Percentiles rank a stretch among this genome's conserved stretches.
phyloP scores from a whole-genome alignment of 2,797 vertebrate species.

The Enteromius argenteus region DNA sequence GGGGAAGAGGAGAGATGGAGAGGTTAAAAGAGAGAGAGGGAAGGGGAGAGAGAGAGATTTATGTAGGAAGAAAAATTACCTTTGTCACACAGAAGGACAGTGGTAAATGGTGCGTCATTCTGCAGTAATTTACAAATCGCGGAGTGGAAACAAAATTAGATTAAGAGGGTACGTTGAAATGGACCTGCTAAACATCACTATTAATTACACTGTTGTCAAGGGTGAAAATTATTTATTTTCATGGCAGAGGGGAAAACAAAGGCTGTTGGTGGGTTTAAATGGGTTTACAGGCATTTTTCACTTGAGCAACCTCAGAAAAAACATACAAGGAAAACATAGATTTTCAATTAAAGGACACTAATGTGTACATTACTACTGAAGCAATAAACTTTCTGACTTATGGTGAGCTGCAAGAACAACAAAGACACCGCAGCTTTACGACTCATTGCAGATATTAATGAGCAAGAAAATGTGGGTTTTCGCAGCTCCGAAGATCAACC shows the following conservation, averaged over 20 bases:
- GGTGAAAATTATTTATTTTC: slow-evolving; percentile 79
- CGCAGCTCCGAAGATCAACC: slow-evolving; percentile 62
- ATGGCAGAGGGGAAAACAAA: slow-evolving; percentile 76
- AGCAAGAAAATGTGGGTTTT: slow-evolving; percentile 67
- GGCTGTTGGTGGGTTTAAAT: slow-evolving; percentile 72
- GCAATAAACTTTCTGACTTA: slow-evolving; percentile 74
- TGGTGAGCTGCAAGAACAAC: slow-evolving; percentile 69
- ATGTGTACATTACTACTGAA: slow-evolving; percentile 76
- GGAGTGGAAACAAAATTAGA: slow-evolving; percentile 86
- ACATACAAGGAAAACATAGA: slow-evolving; percentile 66
- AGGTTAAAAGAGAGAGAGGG: slow-evolving; percentile 60
- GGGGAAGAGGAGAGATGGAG: slow-evolving; percentile 66
- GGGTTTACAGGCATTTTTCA: slow-evolving; percentile 76
- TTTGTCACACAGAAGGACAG: slow-evolving; percentile 77
- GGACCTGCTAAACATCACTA: slow-evolving; percentile 84
- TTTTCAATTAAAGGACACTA: slow-evolving; percentile 76
- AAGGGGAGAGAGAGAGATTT: slow-evolving; percentile 66
- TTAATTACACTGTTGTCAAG: slow-evolving; percentile 83
- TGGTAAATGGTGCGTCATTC: slow-evolving; percentile 84
- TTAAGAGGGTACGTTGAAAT: slow-evolving; percentile 83
- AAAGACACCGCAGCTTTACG: slow-evolving; percentile 61
- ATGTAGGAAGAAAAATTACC: slow-evolving; percentile 80
- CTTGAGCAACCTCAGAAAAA: slow-evolving; percentile 63
- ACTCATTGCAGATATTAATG: slow-evolving; percentile 74
- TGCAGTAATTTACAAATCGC: slow-evolving; percentile 85